A percentile compares a stretch with the other conserved stretches of the same genome.
These are phyloP conservation scores for Hipparchia semele DNA, from an alignment of 2,888 invertebrate genomes.

Conservation along the genomic window DNA sequence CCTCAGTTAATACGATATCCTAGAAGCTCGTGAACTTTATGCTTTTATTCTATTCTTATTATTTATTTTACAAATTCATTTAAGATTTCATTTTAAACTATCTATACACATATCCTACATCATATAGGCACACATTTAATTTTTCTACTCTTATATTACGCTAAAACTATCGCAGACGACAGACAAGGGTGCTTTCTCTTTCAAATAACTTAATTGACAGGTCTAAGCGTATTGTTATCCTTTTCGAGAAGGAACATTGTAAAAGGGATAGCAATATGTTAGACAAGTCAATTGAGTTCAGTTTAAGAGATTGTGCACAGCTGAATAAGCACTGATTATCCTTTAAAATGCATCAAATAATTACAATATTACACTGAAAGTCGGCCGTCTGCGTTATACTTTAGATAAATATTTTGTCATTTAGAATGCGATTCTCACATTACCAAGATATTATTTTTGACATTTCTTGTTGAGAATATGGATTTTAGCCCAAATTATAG, in stretches of 20 bases:
- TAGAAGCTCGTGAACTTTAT: slow-evolving; percentile 68
- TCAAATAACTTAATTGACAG: background rate
- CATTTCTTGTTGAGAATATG: background rate
- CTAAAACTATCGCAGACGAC: background rate
- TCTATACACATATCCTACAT: slow-evolving; percentile 65
- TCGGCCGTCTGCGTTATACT: background rate
- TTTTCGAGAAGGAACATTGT: background rate
- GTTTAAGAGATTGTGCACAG: too few species aligned
- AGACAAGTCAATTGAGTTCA: too few species aligned
- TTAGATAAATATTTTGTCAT: background rate
- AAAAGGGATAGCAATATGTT: too few species aligned
- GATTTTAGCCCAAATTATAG: background rate
- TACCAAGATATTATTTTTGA: background rate
- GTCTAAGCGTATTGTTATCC: background rate
- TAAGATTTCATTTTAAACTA: slow-evolving; percentile 61
- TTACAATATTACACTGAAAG: background rate
- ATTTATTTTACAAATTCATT: slow-evolving; percentile 57
- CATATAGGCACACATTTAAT: slow-evolving; percentile 77
- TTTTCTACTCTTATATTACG: slow-evolving; percentile 44
- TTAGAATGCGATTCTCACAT: background rate
- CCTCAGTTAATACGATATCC: slow-evolving; percentile 39
- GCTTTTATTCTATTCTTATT: slow-evolving; percentile 55
- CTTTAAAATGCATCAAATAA: background rate
- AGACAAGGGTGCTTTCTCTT: background rate
- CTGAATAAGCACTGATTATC: background rate